phyloP scores from a whole-genome alignment of 2,113 vertebrate genomes.

The Catharus bicknelli region DNA sequence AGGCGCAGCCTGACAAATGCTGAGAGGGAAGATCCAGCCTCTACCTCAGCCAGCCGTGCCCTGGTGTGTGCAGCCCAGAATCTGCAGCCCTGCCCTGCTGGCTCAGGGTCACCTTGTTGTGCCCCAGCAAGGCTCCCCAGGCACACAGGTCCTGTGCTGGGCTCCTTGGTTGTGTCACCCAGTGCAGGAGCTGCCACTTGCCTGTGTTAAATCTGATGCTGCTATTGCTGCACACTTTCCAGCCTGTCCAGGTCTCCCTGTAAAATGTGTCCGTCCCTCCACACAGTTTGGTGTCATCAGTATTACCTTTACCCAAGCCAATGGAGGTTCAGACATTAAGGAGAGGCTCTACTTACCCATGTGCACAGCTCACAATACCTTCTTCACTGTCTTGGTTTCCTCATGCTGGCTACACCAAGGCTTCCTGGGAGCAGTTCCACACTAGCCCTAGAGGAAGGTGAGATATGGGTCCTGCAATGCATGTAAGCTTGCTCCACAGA shows the following conservation, averaged over 20 bases:
- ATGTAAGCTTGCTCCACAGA: neutral
- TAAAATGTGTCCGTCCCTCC: neutral
- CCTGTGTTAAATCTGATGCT: neutral
- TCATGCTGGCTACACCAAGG: accelerated
- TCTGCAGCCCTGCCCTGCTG: neutral
- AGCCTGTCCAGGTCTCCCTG: neutral
- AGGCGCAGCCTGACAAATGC: neutral
- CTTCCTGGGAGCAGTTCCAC: neutral
- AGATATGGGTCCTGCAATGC: neutral
- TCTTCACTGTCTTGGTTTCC: neutral
- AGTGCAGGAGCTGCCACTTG: neutral
- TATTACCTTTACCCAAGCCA: neutral
- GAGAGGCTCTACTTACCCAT: neutral
- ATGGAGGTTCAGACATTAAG: neutral
- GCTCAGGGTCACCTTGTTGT: neutral
- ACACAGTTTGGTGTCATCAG: neutral
- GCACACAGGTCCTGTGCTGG: neutral
- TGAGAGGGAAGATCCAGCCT: neutral
- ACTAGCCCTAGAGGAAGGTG: neutral
- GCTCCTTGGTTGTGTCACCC: neutral
- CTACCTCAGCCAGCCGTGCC: neutral
- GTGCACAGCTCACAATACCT: neutral
- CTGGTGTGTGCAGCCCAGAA: neutral
- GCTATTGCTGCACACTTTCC: neutral
- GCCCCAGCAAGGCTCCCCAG: neutral